These are phyloP conservation scores for Antheraea pernyi DNA, from an alignment of 1,140 invertebrate species.

Conservation along the genomic window DNA sequence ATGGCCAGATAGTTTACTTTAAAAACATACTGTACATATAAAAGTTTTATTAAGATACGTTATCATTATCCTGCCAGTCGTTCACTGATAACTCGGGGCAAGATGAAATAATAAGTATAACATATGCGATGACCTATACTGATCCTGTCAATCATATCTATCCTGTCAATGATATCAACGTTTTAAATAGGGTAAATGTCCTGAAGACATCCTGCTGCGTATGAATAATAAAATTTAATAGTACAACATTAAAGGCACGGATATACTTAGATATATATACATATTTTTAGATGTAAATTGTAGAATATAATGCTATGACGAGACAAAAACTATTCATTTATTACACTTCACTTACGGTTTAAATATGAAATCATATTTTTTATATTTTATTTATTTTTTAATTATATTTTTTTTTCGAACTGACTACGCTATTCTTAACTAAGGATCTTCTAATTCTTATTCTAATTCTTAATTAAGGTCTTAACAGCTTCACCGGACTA, in stretches of 20 bases:
- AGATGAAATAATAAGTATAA: constrained; percentile 16
- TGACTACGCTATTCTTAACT: no score
- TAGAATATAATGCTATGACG: neutral
- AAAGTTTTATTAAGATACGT: neutral
- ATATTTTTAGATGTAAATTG: neutral
- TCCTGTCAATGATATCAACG: constrained; percentile 12
- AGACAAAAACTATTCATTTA: neutral
- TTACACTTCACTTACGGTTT: neutral
- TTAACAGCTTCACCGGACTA: no score
- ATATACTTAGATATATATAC: neutral
- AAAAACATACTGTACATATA: neutral
- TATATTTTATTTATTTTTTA: no score
- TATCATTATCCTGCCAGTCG: constrained; percentile 35
- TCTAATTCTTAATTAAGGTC: no score
- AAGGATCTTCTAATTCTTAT: no score
- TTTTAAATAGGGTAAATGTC: constrained; percentile 25
- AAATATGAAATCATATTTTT: no score
- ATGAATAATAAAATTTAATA: neutral
- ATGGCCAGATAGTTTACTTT: neutral
- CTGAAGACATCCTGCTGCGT: constrained; percentile 20
- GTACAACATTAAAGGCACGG: neutral
- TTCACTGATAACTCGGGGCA: constrained; percentile 27
- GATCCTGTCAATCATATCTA: neutral
- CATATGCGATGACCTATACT: constrained; percentile 18
- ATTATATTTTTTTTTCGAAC: no score